Conservation (phyloP, 2,797 vertebrate species). For the Synaphobranchus kaupii region DNA sequence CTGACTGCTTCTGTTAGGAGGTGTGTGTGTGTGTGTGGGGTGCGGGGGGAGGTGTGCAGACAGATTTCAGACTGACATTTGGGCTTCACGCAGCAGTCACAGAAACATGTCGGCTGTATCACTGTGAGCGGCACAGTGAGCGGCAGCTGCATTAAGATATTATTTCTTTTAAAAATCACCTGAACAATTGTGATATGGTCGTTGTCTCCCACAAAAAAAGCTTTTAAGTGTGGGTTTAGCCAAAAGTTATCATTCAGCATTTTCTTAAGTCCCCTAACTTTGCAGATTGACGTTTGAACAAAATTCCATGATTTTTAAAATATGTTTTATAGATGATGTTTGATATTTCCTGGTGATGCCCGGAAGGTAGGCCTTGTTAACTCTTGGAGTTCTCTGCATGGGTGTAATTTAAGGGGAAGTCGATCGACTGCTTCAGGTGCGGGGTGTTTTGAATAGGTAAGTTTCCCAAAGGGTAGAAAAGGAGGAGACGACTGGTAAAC, state of each 20-base stretch:
- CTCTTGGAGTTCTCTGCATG: background rate
- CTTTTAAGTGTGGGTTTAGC: background rate
- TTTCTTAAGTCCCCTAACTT: background rate
- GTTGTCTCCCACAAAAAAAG: background rate
- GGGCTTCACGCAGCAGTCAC: background rate
- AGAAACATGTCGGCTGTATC: background rate
- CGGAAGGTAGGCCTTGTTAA: background rate
- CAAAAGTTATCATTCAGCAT: background rate
- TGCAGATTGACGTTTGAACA: background rate
- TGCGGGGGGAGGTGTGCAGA: no score
- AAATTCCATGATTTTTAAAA: background rate
- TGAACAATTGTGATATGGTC: background rate
- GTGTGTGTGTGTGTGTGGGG: background rate
- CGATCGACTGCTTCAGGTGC: background rate
- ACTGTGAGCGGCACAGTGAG: background rate
- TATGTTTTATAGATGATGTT: background rate
- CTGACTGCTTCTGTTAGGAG: background rate
- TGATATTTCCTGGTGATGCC: background rate
- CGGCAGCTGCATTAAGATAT: background rate
- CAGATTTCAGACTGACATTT: background rate
- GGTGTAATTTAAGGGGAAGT: background rate
- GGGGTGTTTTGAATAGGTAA: background rate
- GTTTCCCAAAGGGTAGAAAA: background rate
- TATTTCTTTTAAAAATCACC: background rate
- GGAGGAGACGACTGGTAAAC: conserved; percentile 50